Evolutionary conservation across 2,797 vertebrate species (phyloP).

Genomic region (Coregonus sp.): DNA sequence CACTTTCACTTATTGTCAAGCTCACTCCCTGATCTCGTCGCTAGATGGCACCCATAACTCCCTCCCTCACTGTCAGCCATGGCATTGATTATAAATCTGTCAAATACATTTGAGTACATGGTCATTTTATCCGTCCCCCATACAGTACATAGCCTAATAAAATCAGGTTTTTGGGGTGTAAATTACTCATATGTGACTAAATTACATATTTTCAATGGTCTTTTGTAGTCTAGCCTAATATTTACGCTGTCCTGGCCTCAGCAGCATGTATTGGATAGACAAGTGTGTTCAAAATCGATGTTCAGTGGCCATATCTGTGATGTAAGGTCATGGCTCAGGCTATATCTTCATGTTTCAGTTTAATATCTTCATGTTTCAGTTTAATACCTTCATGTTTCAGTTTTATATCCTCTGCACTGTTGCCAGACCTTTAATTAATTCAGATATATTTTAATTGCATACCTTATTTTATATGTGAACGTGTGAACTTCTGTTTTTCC

Average conservation of each 20-base stretch:
- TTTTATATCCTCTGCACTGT: background rate
- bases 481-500: background rate
- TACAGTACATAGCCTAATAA: background rate
- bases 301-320: background rate
- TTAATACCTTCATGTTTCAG: no score
- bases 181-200: background rate
- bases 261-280: background rate
- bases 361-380: no score
- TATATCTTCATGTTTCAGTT: background rate
- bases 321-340: background rate
- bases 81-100: background rate
- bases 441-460: no score
- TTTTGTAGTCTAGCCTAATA: background rate
- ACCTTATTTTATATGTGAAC: background rate
- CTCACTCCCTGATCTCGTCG: background rate
- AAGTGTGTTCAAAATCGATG: background rate
- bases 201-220: background rate
- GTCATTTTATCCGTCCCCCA: background rate
- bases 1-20: background rate
- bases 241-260: background rate
- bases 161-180: background rate
- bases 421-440: no score
- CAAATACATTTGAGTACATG: background rate
- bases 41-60: slow-evolving; percentile 4
- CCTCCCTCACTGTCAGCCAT: background rate